phyloP scores from a whole-genome alignment of 2,113 vertebrate species.

The Spea multiplicata region DNA sequence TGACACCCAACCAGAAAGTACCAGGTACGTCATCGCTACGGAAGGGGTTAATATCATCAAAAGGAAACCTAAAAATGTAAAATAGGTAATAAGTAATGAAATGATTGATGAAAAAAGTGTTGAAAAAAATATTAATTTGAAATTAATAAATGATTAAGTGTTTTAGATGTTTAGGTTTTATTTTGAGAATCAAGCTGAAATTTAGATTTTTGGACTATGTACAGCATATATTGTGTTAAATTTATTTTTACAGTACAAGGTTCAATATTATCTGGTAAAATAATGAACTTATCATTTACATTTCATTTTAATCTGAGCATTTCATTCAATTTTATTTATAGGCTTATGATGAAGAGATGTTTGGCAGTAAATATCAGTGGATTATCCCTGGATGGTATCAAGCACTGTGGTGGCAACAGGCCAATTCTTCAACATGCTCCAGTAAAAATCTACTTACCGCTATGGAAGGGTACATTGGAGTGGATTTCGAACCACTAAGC shows the following conservation, averaged over 20 bases:
- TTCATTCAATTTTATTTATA: slow-evolving; percentile 54
- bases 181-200: too few species aligned
- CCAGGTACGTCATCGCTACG: too few species aligned
- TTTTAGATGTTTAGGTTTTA: too few species aligned
- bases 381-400: slow-evolving; percentile 99
- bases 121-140: too few species aligned
- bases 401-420: slow-evolving; percentile 95
- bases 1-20: too few species aligned
- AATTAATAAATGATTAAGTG: too few species aligned
- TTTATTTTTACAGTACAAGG: not conserved
- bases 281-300: not conserved
- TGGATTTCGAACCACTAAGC: slow-evolving; percentile 97
- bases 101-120: too few species aligned
- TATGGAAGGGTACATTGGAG: slow-evolving; percentile 97
- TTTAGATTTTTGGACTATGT: not conserved
- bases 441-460: slow-evolving; percentile 87
- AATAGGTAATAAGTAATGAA: too few species aligned
- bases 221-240: not conserved
- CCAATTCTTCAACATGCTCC: slow-evolving; percentile 88
- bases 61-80: too few species aligned
- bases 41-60: too few species aligned
- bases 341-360: slow-evolving; percentile 96
- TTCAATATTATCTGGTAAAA: not conserved
- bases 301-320: not conserved
- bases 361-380: slow-evolving; percentile 97